Evolutionary conservation across 2,113 vertebrate species (phyloP).

Genomic region (Ochotona curzoniae): DNA sequence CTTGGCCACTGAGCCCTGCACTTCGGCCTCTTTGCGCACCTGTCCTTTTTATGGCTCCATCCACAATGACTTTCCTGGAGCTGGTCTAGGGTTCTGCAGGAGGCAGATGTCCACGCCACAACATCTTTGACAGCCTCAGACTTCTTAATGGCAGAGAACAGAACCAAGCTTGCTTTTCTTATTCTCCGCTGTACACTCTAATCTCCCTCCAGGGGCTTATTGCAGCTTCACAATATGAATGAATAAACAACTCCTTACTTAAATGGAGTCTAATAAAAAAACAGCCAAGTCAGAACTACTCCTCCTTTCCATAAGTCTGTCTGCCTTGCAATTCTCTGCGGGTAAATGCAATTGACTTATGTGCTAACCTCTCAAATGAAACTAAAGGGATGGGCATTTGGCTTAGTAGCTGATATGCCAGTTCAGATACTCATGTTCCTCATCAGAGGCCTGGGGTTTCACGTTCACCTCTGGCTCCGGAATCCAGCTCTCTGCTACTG

Average conservation of each 20-base stretch:
- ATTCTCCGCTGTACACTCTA: neutral
- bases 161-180: conserved; percentile 8
- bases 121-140: conserved; percentile 53
- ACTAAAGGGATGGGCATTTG: neutral
- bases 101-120: conserved; percentile 53
- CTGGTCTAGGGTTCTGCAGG: neutral
- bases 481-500: too few species aligned
- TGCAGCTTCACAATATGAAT: neutral
- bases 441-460: too few species aligned
- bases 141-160: conserved; percentile 58
- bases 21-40: neutral
- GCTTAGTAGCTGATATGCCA: too few species aligned
- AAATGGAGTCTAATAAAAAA: conserved; percentile 45
- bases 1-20: neutral
- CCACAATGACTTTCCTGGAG: conserved; percentile 16
- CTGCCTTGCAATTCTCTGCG: neutral
- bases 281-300: neutral
- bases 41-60: neutral
- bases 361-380: neutral
- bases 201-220: neutral
- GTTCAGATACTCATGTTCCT: too few species aligned
- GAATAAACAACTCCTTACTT: conserved; percentile 16
- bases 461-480: too few species aligned
- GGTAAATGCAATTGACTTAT: neutral
- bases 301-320: neutral